These are phyloP conservation scores for Drosophila austrosaltans DNA, from an alignment of 2,888 invertebrate species.

Conservation along the genomic window DNA sequence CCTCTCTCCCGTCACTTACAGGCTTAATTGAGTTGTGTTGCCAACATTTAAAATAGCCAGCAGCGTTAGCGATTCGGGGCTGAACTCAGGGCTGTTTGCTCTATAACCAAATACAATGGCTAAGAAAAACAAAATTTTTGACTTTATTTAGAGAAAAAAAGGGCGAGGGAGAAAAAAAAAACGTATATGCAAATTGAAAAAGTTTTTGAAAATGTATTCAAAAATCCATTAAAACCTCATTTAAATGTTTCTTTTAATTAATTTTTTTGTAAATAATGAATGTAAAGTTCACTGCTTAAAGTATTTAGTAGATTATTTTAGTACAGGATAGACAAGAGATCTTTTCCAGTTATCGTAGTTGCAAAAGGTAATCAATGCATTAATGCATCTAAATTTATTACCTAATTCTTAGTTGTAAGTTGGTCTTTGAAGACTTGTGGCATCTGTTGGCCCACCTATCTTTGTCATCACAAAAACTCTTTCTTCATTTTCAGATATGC, in stretches of 20 bases:
- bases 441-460: too few species aligned
- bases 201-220: constrained; percentile 1
- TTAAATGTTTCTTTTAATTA: constrained; percentile 10
- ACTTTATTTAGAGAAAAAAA: neutral
- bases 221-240: constrained; percentile 6
- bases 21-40: constrained; percentile 75
- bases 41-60: constrained; percentile 73
- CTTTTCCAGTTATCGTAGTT: too few species aligned
- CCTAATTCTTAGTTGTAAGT: too few species aligned
- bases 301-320: too few species aligned
- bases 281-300: neutral
- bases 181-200: constrained; percentile 3
- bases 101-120: neutral
- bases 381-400: too few species aligned
- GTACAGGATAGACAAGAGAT: too few species aligned
- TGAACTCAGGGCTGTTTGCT: neutral
- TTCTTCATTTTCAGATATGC: too few species aligned
- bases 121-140: neutral
- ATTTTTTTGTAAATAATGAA: neutral
- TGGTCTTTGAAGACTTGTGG: too few species aligned
- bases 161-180: neutral
- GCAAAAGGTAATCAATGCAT: too few species aligned
- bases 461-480: too few species aligned
- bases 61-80: constrained; percentile 58
- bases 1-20: constrained; percentile 38